phyloP scores from a whole-genome alignment of 1,140 invertebrate genomes.

The Drosophila lacteicornis region DNA sequence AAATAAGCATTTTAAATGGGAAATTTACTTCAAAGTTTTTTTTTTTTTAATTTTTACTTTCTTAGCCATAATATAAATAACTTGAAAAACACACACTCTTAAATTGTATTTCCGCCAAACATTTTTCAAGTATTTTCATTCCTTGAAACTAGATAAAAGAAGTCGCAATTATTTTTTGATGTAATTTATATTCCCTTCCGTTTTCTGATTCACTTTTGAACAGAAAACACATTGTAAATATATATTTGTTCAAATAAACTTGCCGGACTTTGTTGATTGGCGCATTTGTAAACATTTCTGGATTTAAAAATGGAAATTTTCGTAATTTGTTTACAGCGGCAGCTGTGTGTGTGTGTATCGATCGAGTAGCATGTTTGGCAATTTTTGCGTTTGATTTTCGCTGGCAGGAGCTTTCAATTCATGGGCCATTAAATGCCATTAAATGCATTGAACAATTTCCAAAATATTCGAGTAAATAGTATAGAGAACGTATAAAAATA shows the following conservation, averaged over 20 bases:
- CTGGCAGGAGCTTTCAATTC: constrained; percentile 27
- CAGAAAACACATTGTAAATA: constrained; percentile 15
- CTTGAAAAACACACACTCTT: neutral
- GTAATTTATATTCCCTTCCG: constrained; percentile 17
- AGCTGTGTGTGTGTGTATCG: constrained; percentile 47
- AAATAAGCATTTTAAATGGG: no score
- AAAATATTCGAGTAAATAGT: constrained; percentile 26
- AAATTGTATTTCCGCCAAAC: neutral
- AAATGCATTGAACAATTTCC: constrained; percentile 22
- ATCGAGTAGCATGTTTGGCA: constrained; percentile 46
- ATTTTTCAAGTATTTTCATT: neutral
- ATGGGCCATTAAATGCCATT: constrained; percentile 37
- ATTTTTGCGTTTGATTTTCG: constrained; percentile 53
- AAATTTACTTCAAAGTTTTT: no score
- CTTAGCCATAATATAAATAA: neutral
- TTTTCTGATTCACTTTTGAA: constrained; percentile 24
- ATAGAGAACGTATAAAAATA: constrained; percentile 4
- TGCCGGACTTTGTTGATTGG: constrained; percentile 19
- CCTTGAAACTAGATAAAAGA: constrained; percentile 5
- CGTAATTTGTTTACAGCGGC: constrained; percentile 50
- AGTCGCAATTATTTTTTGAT: constrained; percentile 8
- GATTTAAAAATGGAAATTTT: constrained; percentile 53
- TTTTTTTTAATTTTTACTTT: no score
- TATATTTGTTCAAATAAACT: constrained; percentile 33
- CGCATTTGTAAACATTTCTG: constrained; percentile 42